These are phyloP conservation scores for Phylloscopus trochiloides DNA, from an alignment of 2,113 vertebrate genomes.

Conservation along the genomic window DNA sequence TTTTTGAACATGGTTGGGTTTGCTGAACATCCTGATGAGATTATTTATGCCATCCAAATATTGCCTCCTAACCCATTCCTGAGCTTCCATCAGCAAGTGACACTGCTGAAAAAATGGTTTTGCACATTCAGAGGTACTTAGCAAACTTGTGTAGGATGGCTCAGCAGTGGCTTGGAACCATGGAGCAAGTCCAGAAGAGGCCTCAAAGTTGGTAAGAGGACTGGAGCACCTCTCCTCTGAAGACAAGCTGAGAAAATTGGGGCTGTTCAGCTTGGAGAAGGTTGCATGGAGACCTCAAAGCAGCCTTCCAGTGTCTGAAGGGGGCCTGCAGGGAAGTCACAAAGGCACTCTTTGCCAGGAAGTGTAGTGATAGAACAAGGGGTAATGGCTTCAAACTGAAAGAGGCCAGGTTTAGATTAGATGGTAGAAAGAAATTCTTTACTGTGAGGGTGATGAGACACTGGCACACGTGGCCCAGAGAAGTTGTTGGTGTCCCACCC, in stretches of 20 bases:
- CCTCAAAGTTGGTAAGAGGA: background rate
- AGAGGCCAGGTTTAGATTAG: background rate
- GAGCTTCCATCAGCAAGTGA: background rate
- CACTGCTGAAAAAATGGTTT: background rate
- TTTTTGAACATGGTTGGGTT: background rate
- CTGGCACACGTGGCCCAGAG: background rate
- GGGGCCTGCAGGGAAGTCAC: rapidly evolving
- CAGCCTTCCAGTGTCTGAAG: background rate
- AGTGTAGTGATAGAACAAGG: background rate
- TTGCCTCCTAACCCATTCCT: background rate
- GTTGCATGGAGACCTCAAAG: background rate
- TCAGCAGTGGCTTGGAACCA: background rate
- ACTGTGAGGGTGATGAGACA: background rate
- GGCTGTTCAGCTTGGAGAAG: background rate
- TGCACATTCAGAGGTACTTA: background rate
- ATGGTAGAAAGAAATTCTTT: background rate
- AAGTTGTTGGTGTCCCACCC: background rate
- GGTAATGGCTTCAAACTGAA: background rate
- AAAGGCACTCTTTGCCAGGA: background rate
- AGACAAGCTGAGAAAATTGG: background rate
- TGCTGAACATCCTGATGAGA: background rate
- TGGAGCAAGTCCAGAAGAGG: background rate
- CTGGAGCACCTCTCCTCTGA: background rate
- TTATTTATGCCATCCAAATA: background rate
- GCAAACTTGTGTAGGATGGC: background rate